Evolutionary conservation across 2,888 invertebrate species (phyloP), one percentile per base, ranked within the genome.

Genomic region (Steinernema hermaphroditum): DNA sequence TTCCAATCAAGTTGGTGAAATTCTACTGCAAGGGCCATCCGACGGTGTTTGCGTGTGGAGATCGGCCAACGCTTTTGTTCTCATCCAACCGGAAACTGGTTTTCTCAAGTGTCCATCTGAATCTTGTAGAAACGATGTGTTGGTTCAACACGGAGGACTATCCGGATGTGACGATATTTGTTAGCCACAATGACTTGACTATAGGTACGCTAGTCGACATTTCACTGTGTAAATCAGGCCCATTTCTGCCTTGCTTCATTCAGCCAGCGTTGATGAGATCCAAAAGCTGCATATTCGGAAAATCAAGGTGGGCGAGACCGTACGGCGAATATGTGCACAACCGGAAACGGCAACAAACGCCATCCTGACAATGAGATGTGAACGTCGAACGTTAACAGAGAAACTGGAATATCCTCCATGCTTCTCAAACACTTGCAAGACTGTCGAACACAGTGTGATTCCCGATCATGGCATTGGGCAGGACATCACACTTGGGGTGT

Each of bases 31-130:
- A 72, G 19, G 62, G 62, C 32, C 77, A 76, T 14, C 92, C 78
- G 93, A 94, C 93, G 19, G 96, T 98, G 44, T 98, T 98, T 89
- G 98, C 96, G 27, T 98, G 98, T 88, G 96, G 96, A 0, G 97
- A 98, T 88, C 91, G 97, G 69, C 97, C 97, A 6, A 96, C 97
- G 0, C 97, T 98, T 14, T 96, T 98, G 81, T 98, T 97, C 89
- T 96, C 96, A 12, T 77, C 96, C n/a, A 97, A 96, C 88, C 78
- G 89, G 69, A 86, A 86, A 74, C 76, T 86, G 12, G 79, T 84
- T 8, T 84, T 86, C 70, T 89, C 89, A 43, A 89, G 89, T 80
- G 89, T 89, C 69, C 89, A 89, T 82, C 80, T 89, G 73, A 87
- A 87, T 75, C 87, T 89, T 79, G 89, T 98, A 0, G 94, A 94